Conservation (phyloP, 2,888 invertebrate genomes). For the Noctua comes region DNA sequence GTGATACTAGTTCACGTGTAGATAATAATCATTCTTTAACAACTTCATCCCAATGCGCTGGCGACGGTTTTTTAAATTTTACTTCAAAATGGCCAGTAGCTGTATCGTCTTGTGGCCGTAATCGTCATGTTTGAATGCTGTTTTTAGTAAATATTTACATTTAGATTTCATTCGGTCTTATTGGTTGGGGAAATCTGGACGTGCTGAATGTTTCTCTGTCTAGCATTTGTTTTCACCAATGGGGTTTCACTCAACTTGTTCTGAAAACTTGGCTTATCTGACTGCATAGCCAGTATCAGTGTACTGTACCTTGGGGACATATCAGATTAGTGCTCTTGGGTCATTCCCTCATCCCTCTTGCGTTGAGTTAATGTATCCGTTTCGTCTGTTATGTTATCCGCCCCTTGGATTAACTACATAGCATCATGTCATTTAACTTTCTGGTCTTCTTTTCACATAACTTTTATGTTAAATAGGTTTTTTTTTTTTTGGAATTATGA, state of each 20-base stretch:
- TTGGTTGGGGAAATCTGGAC: slow-evolving; percentile 9
- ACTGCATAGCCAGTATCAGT: background rate
- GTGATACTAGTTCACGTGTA: slow-evolving; percentile 30
- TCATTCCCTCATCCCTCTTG: background rate
- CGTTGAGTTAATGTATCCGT: background rate
- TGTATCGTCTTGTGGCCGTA: slow-evolving; percentile 10
- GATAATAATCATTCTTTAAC: slow-evolving; percentile 22
- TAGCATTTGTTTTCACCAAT: background rate
- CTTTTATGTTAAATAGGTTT: too few species aligned
- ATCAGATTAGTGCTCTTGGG: background rate
- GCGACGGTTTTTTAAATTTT: background rate
- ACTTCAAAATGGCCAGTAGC: background rate
- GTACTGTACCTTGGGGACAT: background rate
- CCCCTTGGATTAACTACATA: background rate
- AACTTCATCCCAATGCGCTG: background rate
- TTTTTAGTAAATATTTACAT: slow-evolving; percentile 33
- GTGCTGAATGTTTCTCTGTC: background rate
- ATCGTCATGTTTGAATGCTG: slow-evolving; percentile 13
- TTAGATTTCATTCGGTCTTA: slow-evolving; percentile 5
- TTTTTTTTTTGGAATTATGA: background rate
- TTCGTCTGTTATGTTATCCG: background rate
- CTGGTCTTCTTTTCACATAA: background rate
- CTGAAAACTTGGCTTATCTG: background rate
- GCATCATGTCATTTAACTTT: background rate
- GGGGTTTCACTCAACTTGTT: background rate